Evolutionary conservation across 2,888 invertebrate species (phyloP), one percentile per base, ranked within the genome.

Genomic region (Andrena hattorfiana): DNA sequence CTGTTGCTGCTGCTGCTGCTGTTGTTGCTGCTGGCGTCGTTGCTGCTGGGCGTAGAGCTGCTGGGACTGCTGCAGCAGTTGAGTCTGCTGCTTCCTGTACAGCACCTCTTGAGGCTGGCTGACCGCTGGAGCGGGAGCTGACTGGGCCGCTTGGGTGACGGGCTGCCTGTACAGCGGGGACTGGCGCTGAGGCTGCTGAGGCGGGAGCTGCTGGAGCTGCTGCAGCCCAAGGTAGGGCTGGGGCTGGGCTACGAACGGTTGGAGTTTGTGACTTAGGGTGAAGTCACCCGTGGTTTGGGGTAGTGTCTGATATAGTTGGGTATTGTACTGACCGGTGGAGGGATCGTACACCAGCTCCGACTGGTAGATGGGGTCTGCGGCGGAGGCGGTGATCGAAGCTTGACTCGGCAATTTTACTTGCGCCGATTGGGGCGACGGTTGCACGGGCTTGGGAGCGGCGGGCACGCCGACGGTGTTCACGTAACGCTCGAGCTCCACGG

Each of bases 261-360:
- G 97, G 88, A 97, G 96, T 90, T 96, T 95, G 92, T 97, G 97
- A 94, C 96, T 97, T 85, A 97, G 93, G 87, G 96, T 96, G 90
- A 97, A 95, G 89, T 97, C 97, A 83, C 96, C 97, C 84, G 96
- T 95, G 62, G 96, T 96, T 94, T 97, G 97, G 30, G 97, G 97
- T 70, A 97, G 94, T 23, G 96, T 95, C 93, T 97, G 97, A 94
- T 96, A 97, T 59, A 97, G 94, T 88, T 97, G 97, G 35, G 97
- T 97, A 91, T 97, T 96, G 95, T 97, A 97, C 90, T 96, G 96
- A 67, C 97, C 97, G 87, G 96, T 96, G 48, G 96, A 93, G 26
- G 97, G 97, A 93, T 97, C 97, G 93, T 95, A 97, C 0, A 97
- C 95, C 42, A 97, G 94, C 91, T 97, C 97, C 28, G 97, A 97